Evolutionary conservation across 2,888 invertebrate species (phyloP).

Genomic region (Caenorhabditis auriculariae): DNA sequence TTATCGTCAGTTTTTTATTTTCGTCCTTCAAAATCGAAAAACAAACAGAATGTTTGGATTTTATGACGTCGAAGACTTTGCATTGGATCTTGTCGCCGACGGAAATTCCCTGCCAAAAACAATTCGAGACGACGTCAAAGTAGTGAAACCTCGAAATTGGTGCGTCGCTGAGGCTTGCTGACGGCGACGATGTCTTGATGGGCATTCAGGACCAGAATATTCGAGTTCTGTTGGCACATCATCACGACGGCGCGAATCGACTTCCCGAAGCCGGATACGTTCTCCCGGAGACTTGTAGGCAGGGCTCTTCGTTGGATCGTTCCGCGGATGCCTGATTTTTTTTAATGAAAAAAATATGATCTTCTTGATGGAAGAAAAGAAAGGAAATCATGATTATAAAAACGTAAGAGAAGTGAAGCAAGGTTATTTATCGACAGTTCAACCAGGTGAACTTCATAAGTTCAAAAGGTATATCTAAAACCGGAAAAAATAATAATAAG

Average conservation of each 20-base stretch:
- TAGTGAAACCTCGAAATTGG: constrained; percentile 32
- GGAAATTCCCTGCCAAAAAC: constrained; percentile 6
- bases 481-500: background rate
- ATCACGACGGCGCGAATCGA: constrained; percentile 53
- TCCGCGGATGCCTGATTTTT: constrained; percentile 38
- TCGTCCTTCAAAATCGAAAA: constrained; percentile 35
- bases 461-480: background rate
- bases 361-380: background rate
- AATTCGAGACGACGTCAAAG: background rate
- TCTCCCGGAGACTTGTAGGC: constrained; percentile 56
- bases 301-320: constrained; percentile 50
- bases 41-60: constrained; percentile 35
- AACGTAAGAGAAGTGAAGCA: background rate
- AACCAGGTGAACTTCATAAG: no score
- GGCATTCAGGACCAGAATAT: constrained; percentile 53
- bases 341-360: no score
- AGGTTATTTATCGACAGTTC: no score
- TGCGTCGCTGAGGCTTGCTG: constrained; percentile 49
- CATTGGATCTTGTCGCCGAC: constrained; percentile 45
- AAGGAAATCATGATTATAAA: no score
- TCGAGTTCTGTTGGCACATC: constrained; percentile 51
- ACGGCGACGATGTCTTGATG: constrained; percentile 60
- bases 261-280: constrained; percentile 41
- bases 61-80: constrained; percentile 37
- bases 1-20: constrained; percentile 28